Percentiles rank a stretch among this genome's conserved stretches.
Evolutionary conservation across 2,113 vertebrate species (phyloP).

Genomic region (Sinocyclocheilus anophthalmus): DNA sequence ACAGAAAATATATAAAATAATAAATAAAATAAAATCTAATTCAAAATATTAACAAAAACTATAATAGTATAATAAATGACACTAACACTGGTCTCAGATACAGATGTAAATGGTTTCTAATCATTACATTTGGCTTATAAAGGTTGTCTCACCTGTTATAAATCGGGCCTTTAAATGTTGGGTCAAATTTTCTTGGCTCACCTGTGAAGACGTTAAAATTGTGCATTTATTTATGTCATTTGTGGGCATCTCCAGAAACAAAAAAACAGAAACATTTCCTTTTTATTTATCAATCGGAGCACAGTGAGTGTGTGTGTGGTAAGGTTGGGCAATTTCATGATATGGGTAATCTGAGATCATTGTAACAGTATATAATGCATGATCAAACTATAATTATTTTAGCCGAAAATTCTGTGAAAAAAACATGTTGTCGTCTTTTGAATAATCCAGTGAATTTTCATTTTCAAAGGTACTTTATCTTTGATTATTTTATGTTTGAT

Average conservation of each 20-base stretch:
- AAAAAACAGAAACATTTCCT: too few relatives aligned
- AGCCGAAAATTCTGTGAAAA: not conserved
- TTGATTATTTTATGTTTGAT: too few relatives aligned
- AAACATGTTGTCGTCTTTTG: too few relatives aligned
- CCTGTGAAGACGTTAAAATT: constrained; percentile 71
- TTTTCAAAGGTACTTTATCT: too few relatives aligned
- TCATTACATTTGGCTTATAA: not conserved
- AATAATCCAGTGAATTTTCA: too few relatives aligned
- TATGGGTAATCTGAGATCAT: too few relatives aligned
- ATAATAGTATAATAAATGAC: not conserved
- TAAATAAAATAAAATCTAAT: not conserved
- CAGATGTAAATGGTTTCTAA: not conserved
- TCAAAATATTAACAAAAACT: not conserved
- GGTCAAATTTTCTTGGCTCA: constrained; percentile 87
- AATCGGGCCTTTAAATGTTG: constrained; percentile 87
- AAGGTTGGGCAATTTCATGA: too few relatives aligned
- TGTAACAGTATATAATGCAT: too few relatives aligned
- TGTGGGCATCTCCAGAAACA: not conserved
- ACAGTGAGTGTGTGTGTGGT: too few relatives aligned
- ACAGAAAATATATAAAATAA: too few relatives aligned
- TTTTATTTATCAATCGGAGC: too few relatives aligned
- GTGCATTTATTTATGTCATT: not conserved
- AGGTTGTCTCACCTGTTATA: constrained; percentile 67
- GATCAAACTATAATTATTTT: too few relatives aligned
- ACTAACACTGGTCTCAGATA: not conserved